Evolutionary conservation across 2,113 vertebrate species (phyloP).

Genomic region (Pelobates fuscus): DNA sequence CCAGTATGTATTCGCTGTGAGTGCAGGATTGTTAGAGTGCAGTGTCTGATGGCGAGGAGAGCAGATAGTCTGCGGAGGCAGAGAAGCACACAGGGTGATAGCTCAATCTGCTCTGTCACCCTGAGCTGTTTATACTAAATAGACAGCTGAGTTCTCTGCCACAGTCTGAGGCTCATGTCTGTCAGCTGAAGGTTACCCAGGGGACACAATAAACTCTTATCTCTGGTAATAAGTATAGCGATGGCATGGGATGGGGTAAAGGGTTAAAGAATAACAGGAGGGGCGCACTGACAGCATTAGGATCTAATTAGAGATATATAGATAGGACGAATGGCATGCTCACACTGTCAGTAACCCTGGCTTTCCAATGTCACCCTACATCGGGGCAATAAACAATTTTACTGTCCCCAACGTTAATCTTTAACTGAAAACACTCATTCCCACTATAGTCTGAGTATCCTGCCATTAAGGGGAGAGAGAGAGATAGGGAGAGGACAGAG

Average conservation of each 20-base stretch:
- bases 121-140: background rate
- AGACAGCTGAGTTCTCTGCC: background rate
- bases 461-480: no score
- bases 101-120: constrained; percentile 14
- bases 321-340: background rate
- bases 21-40: no score
- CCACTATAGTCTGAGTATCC: no score
- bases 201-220: constrained; percentile 25
- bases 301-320: no score
- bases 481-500: no score
- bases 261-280: background rate
- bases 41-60: no score
- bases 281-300: background rate
- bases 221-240: background rate
- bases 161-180: background rate
- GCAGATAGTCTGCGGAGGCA: no score
- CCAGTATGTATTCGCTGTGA: no score
- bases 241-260: no score
- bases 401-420: constrained; percentile 5
- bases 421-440: constrained; percentile 3
- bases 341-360: background rate
- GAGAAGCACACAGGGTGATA: no score
- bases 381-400: background rate
- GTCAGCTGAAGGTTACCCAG: constrained; percentile 23
- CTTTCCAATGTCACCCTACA: constrained; percentile 7